Evolutionary conservation across 2,113 vertebrate species (phyloP), one percentile per base, ranked within the genome.

Genomic region (Perca schrenkii): DNA sequence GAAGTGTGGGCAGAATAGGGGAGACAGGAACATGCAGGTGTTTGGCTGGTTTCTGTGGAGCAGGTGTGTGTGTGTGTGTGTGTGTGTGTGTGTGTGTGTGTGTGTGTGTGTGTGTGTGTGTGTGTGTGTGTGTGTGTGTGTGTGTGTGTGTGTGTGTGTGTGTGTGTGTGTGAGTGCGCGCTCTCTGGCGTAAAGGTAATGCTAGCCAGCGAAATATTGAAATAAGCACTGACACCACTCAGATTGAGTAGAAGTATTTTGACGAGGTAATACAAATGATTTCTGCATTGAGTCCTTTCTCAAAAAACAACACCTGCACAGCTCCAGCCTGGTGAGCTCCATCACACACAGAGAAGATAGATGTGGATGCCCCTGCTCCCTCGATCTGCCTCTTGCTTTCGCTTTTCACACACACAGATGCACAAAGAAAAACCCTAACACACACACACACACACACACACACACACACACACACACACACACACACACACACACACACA

Each of bases 21-120:
- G 84, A 92, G 83, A 76, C 79, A 40, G 77, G 49, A 80, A 57
- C 82, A 92, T 94, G 94, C 95, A 95, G 95, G 93, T 95, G 95
- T 92, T 92, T 80, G 89, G 88, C 84, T 82, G 73, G n/a, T 86
- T 92, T 85, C 63, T 57, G 62, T 80, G 74, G 78, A 82, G 92
- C 94, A 95, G 92, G 92, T 95, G 88, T 72, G 65, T 36, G 40
- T 40, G 40, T 31, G 19, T 22, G 50, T 64, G 14, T 62, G 54
- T 76, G 77, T 73, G 70, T 84, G 74, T 75, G 73, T 80, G 53
- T 57, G 63, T 64, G 65, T 74, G 65, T 65, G 52, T 77, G 53
- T 57, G 63, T n/a, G 77, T 73, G 70, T 84, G 74, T 75, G 73
- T 80, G 53, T 57, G 63, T 64, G 65, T 74, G 65, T 65, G 52